Evolutionary conservation across 53 echinoderm and acorn worm species (phyloP), one percentile per base, ranked within the genome.

Genomic region (Temnopleurus reevesii): DNA sequence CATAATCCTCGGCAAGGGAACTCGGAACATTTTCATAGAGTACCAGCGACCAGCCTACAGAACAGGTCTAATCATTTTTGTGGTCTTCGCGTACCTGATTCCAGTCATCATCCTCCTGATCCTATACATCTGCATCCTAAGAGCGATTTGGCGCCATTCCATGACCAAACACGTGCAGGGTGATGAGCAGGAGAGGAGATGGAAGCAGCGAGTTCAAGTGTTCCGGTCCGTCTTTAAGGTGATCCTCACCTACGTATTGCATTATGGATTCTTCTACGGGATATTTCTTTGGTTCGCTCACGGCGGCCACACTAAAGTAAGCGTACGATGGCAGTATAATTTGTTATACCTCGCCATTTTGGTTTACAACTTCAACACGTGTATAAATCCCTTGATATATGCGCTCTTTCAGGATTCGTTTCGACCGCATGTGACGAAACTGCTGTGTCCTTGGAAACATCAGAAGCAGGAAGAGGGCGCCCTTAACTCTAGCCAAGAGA

Each of bases 161-260:
- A 15, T 17, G 46, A 15, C 79, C 25, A 47, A 27, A 12, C 79
- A 30, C 6, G 4, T 79, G 41, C 30, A 46, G 7, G 46, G 49
- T 13, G 29, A 47, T 12, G 46, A 47, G n/a, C 79, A 49, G 13
- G 79, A 46, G 15, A 24, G 47, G 5, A 26, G 79, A 49, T 79
- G 79, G 79, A 46, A 49, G 49, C 79, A 79, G 79, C 79, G 49
- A 46, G 41, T 79, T 79, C 49, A 27, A 26, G 79, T 79, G 7
- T 71, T 71, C 71, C 19, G 41, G 41, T 71, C 71, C 7, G 8
- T 71, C 26, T 71, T 41, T 23, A 38, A 2, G 41, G 71, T 71
- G 23, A 8, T 47, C 17, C 13, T 49, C 0, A 49, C 49, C 18
- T 47, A 38, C 29, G 17, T 79, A 29, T 46, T 49, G 79, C 18